Evolutionary conservation across 2,797 vertebrate species (phyloP).

Genomic region (Champsocephalus gunnari): DNA sequence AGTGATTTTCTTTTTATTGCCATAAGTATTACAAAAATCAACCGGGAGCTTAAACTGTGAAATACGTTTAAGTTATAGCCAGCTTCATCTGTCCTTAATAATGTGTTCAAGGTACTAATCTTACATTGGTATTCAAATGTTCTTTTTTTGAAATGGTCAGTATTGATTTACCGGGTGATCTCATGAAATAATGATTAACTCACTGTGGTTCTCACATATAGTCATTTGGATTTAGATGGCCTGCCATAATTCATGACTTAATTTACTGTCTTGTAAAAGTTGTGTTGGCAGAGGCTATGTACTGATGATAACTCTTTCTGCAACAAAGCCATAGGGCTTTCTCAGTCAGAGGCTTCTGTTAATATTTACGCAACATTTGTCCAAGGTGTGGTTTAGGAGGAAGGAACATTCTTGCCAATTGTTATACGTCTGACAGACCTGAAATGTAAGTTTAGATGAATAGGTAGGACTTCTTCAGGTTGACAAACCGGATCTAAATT

Average conservation of each 20-base stretch:
- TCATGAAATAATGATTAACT: slow-evolving; percentile 36
- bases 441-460: slow-evolving; percentile 20
- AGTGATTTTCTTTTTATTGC: neutral
- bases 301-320: slow-evolving; percentile 32
- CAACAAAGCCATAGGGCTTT: neutral
- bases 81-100: neutral
- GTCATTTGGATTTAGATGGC: neutral
- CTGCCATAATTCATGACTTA: neutral
- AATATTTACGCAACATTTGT: slow-evolving; percentile 46
- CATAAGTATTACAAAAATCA: neutral
- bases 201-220: neutral
- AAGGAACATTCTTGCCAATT: slow-evolving; percentile 26
- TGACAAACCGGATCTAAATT: slow-evolving; percentile 23
- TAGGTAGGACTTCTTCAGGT: neutral
- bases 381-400: slow-evolving; percentile 51
- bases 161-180: slow-evolving; percentile 22
- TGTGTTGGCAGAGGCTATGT: neutral
- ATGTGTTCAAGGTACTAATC: neutral
- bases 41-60: neutral
- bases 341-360: slow-evolving; percentile 12
- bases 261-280: slow-evolving; percentile 10
- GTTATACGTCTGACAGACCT: neutral
- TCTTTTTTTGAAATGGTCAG: neutral
- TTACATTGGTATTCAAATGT: too few species aligned
- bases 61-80: slow-evolving; percentile 5